Base-by-base conservation (phyloP, 2,113 vertebrate genomes). In the Genyomyrus donnyi region DNA sequence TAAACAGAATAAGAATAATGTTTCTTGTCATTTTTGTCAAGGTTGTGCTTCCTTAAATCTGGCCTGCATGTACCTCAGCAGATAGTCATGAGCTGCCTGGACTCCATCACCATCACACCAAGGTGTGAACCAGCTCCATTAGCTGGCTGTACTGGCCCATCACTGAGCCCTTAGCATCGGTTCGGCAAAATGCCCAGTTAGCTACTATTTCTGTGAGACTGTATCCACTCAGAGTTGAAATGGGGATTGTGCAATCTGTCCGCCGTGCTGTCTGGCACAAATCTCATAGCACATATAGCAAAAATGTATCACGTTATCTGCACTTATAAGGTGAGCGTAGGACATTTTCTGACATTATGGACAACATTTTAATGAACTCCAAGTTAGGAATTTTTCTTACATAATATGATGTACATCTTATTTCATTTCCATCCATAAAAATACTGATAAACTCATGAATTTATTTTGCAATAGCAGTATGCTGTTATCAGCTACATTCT, bases 91-190 rank as follows among this genome's bases (percentile, higher is more conserved):
- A 46, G 96, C 91, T 96, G 95, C 91, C 98, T 95, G 31, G 98
- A 99, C 0, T 93, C 95, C 48, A 97, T 97, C 93, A 98, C 1
- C 58, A n/a, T 66, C 58, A 66, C 62, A 70, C 98, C 83, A 99
- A 93, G 19, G 91, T 91, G 17, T 99, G 98, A 2, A 99, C 97
- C 58, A 95, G 96, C 91, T 98, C 98, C 15, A 99, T 98, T 92
- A 99, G 94, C 39, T 95, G 96, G 89, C 96, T 96, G 62, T 99
- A 99, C 49, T 98, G 94, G 46, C 90, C 89, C 0, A 96, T 93
- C 0, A 97, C 96, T 0, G 91, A 90, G 15, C 96, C 96, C 93
- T 98, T 91, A 52, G 94, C 94, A 10, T 94, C 93, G 93, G 98
- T 99, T 92, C 0, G 86, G 39, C 8, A 21, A 89, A 3, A 80